Base-by-base conservation (phyloP, 1,140 invertebrate genomes). In the Philopotamus ludificatus region DNA sequence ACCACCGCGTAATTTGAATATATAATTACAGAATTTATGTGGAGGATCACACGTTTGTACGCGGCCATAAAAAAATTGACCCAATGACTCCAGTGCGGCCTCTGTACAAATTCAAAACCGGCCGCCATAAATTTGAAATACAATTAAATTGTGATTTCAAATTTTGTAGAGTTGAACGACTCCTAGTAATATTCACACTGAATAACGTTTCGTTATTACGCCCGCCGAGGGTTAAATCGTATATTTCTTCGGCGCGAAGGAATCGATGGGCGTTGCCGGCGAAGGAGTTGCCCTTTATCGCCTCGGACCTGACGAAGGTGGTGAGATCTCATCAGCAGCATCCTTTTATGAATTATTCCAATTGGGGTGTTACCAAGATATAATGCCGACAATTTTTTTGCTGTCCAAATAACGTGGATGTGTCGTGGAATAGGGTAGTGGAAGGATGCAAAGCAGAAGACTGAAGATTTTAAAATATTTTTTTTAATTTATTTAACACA, bases 11-110 rank as follows among this genome's bases (percentile, higher is more conserved):
- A 25, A 44, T 60, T 60, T 25, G 45, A 60, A 60, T 23, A 41
- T 34, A 20, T 4, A 34, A 58, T 23, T 47, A 26, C 21, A 47
- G n/a, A 60, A 60, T 62, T 62, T 62, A 62, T 62, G 39, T 49
- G 45, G 45, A 62, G 49, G 49, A 62, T 51, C 22, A 47, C 25
- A 45, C 15, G 15, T 9, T 26, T 34, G 9, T 7, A 9, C 8
- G 26, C 23, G 42, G 41, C 47, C 45, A 34, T 22, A 28, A 9
- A 62, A 62, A 62, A 62, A 41, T 8, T 62, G 59, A 62, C 59
- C 59, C 47, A 62, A 41, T 62, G 54, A 57, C 54, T 57, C 34
- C 12, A 20, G 21, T 1, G 54, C 16, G 20, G 47, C 21, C 21
- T 12, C 10, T 18, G 21, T 18, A 50, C 4, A 18, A 50, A 22